Base-by-base conservation (phyloP, 1,140 invertebrate species). In the Drosophila melanogaster region DNA sequence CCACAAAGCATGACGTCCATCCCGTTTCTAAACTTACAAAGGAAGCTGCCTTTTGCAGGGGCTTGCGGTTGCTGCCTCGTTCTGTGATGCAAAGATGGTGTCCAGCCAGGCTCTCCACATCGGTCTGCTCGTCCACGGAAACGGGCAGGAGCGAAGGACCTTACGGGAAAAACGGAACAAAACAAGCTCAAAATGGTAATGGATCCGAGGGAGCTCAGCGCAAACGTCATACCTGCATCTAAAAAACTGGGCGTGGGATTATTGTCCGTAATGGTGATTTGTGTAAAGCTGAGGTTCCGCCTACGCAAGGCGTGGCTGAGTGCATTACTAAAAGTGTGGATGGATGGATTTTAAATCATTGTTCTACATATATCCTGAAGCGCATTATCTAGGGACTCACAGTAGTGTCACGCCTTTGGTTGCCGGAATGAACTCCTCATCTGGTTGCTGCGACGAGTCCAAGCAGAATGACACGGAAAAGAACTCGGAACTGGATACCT, bases 401-500 rank as follows among this genome's bases (percentile, higher is more conserved):
- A 94, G 93, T 60, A 96, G 93, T 69, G 93, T 95, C 37, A 94
- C 94, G 69, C 95, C 95, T 87, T 95, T 95, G 19, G 94, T 93
- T 2, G 95, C 95, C 6, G 95, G 94, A 64, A 96, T 93, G 90
- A 96, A 95, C 91, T 94, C 94, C 62, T 95, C 93, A 77, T 93
- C 93, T 3, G 50, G 55, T n/a, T 74, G 92, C 53, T 92, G 73
- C 4, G 92, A 77, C 50, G 92, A 51, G 77, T 72, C 93, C 83
- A 66, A 94, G 93, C 95, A 94, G 90, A 96, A 96, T 89, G 94
- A 95, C 51, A 96, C 94, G 69, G 95, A 96, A 92, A 96, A 96
- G 89, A 95, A 96, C 79, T 96, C 95, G 50, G 95, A 95, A 91
- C 95, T 96, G 43, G 95, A 95, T 87, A 95, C 95, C 95, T 96